Evolutionary conservation across 2,113 vertebrate genomes (phyloP).

Genomic region (Ptilonorhynchus violaceus): DNA sequence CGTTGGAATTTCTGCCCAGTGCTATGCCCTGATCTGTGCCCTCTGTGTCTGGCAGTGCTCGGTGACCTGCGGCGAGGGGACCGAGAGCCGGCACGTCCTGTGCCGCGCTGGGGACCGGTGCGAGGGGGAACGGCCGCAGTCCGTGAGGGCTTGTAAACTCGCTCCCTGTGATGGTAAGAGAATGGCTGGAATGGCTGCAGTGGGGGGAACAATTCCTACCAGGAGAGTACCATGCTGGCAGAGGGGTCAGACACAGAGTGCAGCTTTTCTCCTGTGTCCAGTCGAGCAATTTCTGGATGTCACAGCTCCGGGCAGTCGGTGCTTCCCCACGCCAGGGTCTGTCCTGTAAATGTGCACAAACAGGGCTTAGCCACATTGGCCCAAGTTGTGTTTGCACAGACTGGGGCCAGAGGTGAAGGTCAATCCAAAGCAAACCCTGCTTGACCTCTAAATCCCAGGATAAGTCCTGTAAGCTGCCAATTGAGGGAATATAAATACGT

Average conservation of each 20-base stretch:
- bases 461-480: background rate
- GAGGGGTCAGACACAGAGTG: no score
- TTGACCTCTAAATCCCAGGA: background rate
- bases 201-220: background rate
- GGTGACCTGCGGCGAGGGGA: slow-evolving; percentile 90
- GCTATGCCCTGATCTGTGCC: background rate
- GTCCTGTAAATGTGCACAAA: background rate
- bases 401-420: background rate
- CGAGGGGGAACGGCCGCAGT: slow-evolving; percentile 82
- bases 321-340: accelerated
- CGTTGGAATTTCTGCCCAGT: accelerated
- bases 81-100: slow-evolving; percentile 79
- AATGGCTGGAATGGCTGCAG: accelerated
- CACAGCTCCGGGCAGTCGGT: background rate
- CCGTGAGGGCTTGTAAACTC: slow-evolving; percentile 76
- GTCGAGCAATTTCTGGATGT: accelerated
- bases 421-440: background rate
- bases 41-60: slow-evolving; percentile 81
- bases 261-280: background rate
- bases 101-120: slow-evolving; percentile 87
- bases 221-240: background rate
- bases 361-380: accelerated
- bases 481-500: background rate
- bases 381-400: background rate
- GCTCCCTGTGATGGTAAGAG: slow-evolving; percentile 84